These are phyloP conservation scores for Paradoxurus hermaphroditus DNA, from an alignment of 2,113 vertebrate species.

Conservation along the genomic window DNA sequence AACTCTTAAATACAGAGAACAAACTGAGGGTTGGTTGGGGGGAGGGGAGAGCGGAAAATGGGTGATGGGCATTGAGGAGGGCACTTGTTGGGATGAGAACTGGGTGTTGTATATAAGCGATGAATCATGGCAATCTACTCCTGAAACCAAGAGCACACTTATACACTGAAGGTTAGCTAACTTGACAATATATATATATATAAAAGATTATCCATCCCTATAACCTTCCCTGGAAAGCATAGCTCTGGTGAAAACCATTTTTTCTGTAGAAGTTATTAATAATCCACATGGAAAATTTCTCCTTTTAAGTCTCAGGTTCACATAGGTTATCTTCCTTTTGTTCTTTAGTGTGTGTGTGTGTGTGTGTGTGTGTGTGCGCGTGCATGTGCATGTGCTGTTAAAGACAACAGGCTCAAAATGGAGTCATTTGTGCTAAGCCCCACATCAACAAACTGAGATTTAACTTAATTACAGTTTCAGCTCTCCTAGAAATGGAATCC, in stretches of 20 bases:
- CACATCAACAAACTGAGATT: not conserved
- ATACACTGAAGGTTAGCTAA: too few species aligned
- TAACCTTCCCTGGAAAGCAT: not conserved
- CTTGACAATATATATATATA: too few species aligned
- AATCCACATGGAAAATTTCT: not conserved
- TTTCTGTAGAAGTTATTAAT: not conserved
- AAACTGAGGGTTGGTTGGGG: too few species aligned
- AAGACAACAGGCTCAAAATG: not conserved
- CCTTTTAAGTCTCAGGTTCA: not conserved
- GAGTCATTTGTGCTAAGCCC: not conserved
- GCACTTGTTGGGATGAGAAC: too few species aligned
- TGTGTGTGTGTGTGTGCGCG: not conserved
- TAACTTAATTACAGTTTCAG: not conserved
- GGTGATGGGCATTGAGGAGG: too few species aligned
- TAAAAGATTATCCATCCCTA: not conserved
- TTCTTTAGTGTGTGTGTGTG: not conserved
- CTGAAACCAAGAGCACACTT: too few species aligned
- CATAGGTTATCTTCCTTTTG: not conserved
- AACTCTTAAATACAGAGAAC: too few species aligned
- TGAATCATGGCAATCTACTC: too few species aligned
- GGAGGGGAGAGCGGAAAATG: too few species aligned
- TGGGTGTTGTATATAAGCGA: too few species aligned
- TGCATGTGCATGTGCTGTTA: not conserved
- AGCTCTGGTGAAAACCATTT: not conserved
- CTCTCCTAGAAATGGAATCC: not conserved